A percentile compares a stretch with the other conserved stretches of the same genome.
Conservation (phyloP, 2,113 vertebrate species). For the Nannospalax galili region DNA sequence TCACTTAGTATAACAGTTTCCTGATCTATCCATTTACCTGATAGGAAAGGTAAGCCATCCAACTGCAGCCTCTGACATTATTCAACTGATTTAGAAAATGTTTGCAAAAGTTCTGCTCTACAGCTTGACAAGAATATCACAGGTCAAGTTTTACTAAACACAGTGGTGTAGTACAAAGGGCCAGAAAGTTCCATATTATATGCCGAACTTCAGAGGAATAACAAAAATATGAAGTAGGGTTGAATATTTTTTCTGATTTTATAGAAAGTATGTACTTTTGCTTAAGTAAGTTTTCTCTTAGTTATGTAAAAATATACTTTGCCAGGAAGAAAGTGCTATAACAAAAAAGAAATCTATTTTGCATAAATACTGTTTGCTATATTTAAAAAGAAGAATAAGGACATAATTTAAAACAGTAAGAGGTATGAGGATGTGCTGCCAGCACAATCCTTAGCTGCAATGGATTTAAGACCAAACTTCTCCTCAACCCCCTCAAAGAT, state of each 20-base stretch:
- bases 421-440: not conserved
- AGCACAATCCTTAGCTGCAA: not conserved
- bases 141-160: constrained; percentile 39
- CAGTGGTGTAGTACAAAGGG: not conserved
- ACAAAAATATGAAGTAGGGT: not conserved
- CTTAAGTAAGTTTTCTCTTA: not conserved
- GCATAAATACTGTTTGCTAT: not conserved
- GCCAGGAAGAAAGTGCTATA: not conserved
- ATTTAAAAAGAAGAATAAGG: not conserved
- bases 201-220: constrained; percentile 12
- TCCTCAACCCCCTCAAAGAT: too few relatives aligned
- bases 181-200: not conserved
- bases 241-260: constrained; percentile 8
- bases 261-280: not conserved
- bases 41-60: not conserved
- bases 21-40: too few relatives aligned
- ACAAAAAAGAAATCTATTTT: not conserved
- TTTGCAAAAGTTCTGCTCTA: not conserved
- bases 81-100: constrained; percentile 21
- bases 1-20: too few relatives aligned
- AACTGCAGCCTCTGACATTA: constrained; percentile 11
- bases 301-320: constrained; percentile 7
- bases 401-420: constrained; percentile 4
- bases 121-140: constrained; percentile 12
- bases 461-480: too few relatives aligned